These are phyloP conservation scores for Brachypalpus laphriformis DNA, from an alignment of 2,888 invertebrate species.

Conservation along the genomic window DNA sequence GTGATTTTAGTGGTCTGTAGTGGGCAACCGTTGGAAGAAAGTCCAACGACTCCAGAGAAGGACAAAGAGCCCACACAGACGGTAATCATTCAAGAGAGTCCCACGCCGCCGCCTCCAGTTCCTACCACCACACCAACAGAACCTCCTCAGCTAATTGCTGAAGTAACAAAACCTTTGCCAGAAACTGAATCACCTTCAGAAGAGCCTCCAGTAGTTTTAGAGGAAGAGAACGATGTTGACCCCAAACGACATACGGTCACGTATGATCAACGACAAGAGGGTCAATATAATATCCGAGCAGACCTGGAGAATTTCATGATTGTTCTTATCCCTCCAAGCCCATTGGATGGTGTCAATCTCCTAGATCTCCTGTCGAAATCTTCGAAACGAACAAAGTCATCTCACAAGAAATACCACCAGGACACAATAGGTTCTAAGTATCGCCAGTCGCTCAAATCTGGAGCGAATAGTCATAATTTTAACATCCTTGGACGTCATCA, in stretches of 20 bases:
- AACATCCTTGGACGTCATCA: slow-evolving; percentile 61
- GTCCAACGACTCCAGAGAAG: slow-evolving; percentile 41
- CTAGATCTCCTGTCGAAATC: slow-evolving; percentile 79
- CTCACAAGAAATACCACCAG: slow-evolving; percentile 68
- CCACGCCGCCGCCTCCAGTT: slow-evolving; percentile 1
- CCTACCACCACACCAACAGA: slow-evolving; percentile 19
- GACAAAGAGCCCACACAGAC: slow-evolving; percentile 43
- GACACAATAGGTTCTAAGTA: slow-evolving; percentile 57
- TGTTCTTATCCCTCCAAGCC: slow-evolving; percentile 85
- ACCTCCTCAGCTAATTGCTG: slow-evolving; percentile 22
- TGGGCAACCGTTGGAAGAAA: slow-evolving; percentile 54
- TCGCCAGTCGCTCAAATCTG: slow-evolving; percentile 73
- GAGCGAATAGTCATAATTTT: slow-evolving; percentile 39
- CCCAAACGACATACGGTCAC: slow-evolving; percentile 78
- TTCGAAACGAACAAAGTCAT: slow-evolving; percentile 76
- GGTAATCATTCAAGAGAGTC: slow-evolving; percentile 34
- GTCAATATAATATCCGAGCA: slow-evolving; percentile 88
- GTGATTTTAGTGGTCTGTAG: slow-evolving; percentile 48
- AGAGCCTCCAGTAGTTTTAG: neutral
- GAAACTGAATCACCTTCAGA: slow-evolving; percentile 33
- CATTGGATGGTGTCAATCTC: slow-evolving; percentile 78
- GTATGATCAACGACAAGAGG: slow-evolving; percentile 89
- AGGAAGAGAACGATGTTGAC: slow-evolving; percentile 35
- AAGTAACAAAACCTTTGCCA: slow-evolving; percentile 47
- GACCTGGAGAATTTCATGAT: slow-evolving; percentile 90